Evolutionary conservation across 2,797 vertebrate species (phyloP).

Genomic region (Poecilia wingei): DNA sequence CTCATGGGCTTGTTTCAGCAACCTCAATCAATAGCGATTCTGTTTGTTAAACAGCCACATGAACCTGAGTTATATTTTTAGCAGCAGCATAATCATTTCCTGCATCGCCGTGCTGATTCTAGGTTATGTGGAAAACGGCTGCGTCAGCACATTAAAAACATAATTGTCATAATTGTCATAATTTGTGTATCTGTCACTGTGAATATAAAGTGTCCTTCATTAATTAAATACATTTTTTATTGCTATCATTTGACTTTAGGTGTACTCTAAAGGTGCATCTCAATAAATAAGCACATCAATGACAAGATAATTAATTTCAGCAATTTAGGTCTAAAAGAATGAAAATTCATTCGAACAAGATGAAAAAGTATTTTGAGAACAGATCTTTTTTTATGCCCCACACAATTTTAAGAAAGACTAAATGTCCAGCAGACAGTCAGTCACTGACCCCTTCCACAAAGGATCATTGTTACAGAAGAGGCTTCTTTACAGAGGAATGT

Average conservation of each 20-base stretch:
- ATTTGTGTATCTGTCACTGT: neutral
- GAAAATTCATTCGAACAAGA: neutral
- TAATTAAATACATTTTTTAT: neutral
- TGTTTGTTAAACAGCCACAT: slow-evolving; percentile 71
- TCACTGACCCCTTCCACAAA: neutral
- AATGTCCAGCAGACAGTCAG: neutral
- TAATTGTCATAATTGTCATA: neutral
- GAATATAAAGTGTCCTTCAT: neutral
- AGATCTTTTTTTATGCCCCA: neutral
- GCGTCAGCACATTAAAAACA: neutral
- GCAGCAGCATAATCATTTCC: slow-evolving; percentile 46
- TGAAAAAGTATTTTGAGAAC: neutral
- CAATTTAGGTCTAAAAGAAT: neutral
- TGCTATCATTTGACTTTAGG: slow-evolving; percentile 20
- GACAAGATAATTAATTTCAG: neutral
- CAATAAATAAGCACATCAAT: neutral
- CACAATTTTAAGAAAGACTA: neutral
- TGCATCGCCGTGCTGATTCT: slow-evolving; percentile 39
- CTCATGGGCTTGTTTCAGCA: slow-evolving; percentile 68
- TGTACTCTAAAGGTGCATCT: neutral
- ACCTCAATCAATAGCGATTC: slow-evolving; percentile 61
- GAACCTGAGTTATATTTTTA: slow-evolving; percentile 59
- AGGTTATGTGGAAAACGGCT: slow-evolving; percentile 39
- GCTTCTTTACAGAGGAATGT: neutral
- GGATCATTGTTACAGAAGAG: neutral